Conservation (phyloP, 2,888 invertebrate species). For the Metacarcinus magister region DNA sequence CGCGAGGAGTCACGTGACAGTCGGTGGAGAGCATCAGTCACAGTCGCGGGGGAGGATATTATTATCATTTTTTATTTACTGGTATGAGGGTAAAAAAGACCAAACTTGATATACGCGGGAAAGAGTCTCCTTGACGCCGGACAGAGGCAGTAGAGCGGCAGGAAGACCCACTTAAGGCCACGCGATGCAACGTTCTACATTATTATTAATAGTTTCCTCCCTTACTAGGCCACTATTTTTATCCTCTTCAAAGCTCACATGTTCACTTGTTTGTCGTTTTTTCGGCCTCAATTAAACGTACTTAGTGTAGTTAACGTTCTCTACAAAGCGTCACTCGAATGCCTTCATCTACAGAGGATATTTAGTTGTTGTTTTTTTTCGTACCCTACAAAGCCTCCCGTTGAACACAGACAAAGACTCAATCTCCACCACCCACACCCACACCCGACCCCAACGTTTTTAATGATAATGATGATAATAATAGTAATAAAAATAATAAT, state of each 20-base stretch:
- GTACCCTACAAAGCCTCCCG: not conserved
- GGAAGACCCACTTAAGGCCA: not conserved
- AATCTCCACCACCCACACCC: not conserved
- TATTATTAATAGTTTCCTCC: not conserved
- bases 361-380: not conserved
- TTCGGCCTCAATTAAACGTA: not conserved
- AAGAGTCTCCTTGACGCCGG: not conserved
- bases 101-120: not conserved
- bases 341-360: not conserved
- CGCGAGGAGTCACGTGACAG: not conserved
- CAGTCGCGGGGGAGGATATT: not conserved
- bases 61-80: not conserved
- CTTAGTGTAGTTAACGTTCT: not conserved
- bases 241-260: not conserved
- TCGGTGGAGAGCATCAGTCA: not conserved
- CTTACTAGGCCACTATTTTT: not conserved
- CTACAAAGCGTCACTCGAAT: conserved; percentile 10
- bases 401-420: not conserved
- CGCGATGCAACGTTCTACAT: not conserved
- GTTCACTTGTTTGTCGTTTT: not conserved
- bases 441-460: not conserved
- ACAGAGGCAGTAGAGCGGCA: not conserved
- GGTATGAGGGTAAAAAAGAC: not conserved
- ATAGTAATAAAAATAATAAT: not conserved
- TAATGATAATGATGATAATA: not conserved